Base-by-base conservation (phyloP, 2,888 invertebrate species). In the Koerneria pararmatus region DNA sequence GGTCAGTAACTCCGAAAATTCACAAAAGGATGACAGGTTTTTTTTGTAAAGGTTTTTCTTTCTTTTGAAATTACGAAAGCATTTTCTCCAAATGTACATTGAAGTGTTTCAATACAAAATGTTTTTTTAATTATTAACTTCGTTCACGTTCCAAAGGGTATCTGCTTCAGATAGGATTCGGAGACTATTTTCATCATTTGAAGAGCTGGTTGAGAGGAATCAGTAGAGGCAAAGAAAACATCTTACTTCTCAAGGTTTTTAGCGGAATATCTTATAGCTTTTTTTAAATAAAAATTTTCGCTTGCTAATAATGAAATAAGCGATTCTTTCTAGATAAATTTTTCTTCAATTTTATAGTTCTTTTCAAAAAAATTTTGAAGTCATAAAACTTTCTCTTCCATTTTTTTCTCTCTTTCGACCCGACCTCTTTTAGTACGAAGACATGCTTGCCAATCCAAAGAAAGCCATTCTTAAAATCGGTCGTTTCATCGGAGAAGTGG, bases 381-480 rank as follows among this genome's bases (percentile, higher is more conserved):
- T 51, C n/a, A 5, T n/a, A 51, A 51, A 51, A n/a, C 11, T 24
- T 41, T 29, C 53, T 3, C 31, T 19, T 29, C 53, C 31, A 53
- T 6, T 8, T n/a, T n/a, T n/a, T n/a, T n/a, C n/a, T n/a, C n/a
- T n/a, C 11, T 24, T 41, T 29, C 53, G 4, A 29, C 24, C 27
- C 53, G 27, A 53, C 5, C 5, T n/a, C n/a, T n/a, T n/a, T n/a
- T n/a, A 64, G 64, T 64, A 64, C 46, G 64, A 64, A 31, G 64
- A 64, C 22, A 64, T 64, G 64, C 32, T 64, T n/a, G 54, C 56
- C 1, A 56, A 64, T 29, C 56, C 56, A 8, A 37, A 11, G 3
- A 15, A 32, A 15, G 54, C 64, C 19, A 46, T 64, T 24, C 22
- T 64, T 15, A 41, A 56, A 31, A 64, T 64, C 54, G 64, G 41